phyloP scores from a whole-genome alignment of 2,888 invertebrate species.

The Arctia plantaginis region DNA sequence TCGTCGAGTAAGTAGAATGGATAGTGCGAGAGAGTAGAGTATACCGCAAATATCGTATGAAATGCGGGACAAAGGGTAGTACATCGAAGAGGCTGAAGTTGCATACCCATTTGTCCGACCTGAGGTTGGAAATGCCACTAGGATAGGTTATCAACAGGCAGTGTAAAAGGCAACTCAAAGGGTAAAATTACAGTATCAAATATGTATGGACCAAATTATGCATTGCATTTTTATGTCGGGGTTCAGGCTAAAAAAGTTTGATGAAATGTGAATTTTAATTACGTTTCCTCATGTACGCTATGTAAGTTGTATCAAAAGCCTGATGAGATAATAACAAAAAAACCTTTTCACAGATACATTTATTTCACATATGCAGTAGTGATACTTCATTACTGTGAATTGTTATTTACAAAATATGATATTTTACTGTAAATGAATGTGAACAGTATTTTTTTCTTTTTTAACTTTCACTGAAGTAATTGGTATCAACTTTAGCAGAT shows the following conservation, averaged over 20 bases:
- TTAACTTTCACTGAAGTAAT: too few species aligned
- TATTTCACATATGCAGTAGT: background rate
- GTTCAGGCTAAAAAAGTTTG: background rate
- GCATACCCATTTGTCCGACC: background rate
- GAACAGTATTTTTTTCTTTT: background rate
- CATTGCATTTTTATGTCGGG: background rate
- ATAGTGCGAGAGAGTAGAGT: too few species aligned
- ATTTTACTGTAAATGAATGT: background rate
- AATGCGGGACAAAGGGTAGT: too few species aligned
- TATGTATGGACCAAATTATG: background rate
- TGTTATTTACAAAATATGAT: background rate
- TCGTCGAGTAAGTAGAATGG: too few species aligned
- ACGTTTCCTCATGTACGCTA: background rate
- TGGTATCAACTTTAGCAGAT: too few species aligned
- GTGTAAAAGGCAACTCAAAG: background rate
- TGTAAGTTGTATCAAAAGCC: background rate
- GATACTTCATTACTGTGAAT: background rate
- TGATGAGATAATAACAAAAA: slow-evolving; percentile 1
- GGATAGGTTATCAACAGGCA: background rate
- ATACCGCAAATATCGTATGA: too few species aligned
- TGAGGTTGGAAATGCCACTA: background rate
- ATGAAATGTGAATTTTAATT: background rate
- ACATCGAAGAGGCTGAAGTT: too few species aligned
- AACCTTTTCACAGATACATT: background rate
- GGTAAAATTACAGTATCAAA: background rate